A percentile compares a stretch with the other conserved stretches of the same genome.
phyloP scores from a whole-genome alignment of 2,888 invertebrate genomes.

The Hirtodrosophila cameraria region DNA sequence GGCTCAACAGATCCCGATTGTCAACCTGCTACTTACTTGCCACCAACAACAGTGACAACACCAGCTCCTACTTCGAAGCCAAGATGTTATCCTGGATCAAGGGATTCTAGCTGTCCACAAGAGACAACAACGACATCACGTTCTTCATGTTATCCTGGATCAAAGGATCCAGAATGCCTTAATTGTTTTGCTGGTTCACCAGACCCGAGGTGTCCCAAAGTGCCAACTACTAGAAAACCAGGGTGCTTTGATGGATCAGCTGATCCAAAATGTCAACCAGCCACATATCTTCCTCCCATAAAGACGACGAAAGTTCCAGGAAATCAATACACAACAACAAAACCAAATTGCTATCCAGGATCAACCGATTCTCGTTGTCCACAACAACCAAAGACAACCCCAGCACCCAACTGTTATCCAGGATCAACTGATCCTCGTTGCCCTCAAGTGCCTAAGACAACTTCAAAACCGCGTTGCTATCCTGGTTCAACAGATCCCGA shows the following conservation, averaged over 20 bases:
- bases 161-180: slow-evolving; percentile 71
- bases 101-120: background rate
- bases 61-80: background rate
- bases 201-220: slow-evolving; percentile 54
- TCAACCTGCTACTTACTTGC: slow-evolving; percentile 1
- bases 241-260: slow-evolving; percentile 82
- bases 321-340: slow-evolving; percentile 25
- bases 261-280: slow-evolving; percentile 69
- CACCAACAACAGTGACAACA: slow-evolving; percentile 1
- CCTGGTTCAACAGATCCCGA: slow-evolving; percentile 27
- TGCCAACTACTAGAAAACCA: slow-evolving; percentile 43
- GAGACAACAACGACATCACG: background rate
- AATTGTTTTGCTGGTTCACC: slow-evolving; percentile 82
- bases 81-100: background rate
- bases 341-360: slow-evolving; percentile 24
- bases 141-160: slow-evolving; percentile 59
- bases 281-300: slow-evolving; percentile 49
- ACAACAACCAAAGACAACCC: slow-evolving; percentile 23
- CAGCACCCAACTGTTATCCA: slow-evolving; percentile 58
- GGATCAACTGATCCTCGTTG: slow-evolving; percentile 81
- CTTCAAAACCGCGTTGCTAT: slow-evolving; percentile 1
- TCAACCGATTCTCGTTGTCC: slow-evolving; percentile 34
- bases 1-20: slow-evolving; percentile 59
- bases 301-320: slow-evolving; percentile 26
- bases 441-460: slow-evolving; percentile 44